Evolutionary conservation across 2,797 vertebrate species (phyloP), one percentile per base, ranked within the genome.

Genomic region (Scyliorhinus canicula): DNA sequence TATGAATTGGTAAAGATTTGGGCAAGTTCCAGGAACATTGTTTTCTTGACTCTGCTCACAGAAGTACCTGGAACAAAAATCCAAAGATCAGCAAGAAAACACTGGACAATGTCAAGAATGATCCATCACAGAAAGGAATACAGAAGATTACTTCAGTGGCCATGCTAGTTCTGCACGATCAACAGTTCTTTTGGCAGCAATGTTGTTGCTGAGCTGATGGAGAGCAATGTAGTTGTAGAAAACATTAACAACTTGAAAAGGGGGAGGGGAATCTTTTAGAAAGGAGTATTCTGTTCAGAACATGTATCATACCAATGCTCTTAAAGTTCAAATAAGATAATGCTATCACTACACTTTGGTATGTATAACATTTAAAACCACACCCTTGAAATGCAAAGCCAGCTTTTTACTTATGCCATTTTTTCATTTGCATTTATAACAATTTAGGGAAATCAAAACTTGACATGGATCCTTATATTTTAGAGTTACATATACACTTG

Each of bases 271-370:
- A 82, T 6, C 77, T 67, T 40, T 4, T n/a, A 16, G 47, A 16
- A 93, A 40, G 63, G 91, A 47, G 91, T 93, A 69, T 90, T 90
- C 40, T 93, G 40, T 93, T 93, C 57, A 93, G 40, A 47, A 44
- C 28, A 82, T 57, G 31, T n/a, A n/a, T 82, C 31, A 60, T n/a
- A 88, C 11, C 52, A 90, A 55, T 93, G 8, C 8, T 71, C 28
- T 93, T 93, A 67, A 93, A 50, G 65, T 35, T 35, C 44, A 50
- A 94, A 52, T 52, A 6, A 71, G 93, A 94, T 94, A 94, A 52
- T 47, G 67, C 47, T 94, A 94, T 94, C 93, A 94, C 12, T 35
- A 21, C 28, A 93, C 26, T 69, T 52, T 71, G 57, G 12, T 71
- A 40, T 50, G 44, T 0, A 24, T 94, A 52, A 19, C 47, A 94